Base-by-base conservation (phyloP, 2,113 vertebrate species). In the Corvus cornix region DNA sequence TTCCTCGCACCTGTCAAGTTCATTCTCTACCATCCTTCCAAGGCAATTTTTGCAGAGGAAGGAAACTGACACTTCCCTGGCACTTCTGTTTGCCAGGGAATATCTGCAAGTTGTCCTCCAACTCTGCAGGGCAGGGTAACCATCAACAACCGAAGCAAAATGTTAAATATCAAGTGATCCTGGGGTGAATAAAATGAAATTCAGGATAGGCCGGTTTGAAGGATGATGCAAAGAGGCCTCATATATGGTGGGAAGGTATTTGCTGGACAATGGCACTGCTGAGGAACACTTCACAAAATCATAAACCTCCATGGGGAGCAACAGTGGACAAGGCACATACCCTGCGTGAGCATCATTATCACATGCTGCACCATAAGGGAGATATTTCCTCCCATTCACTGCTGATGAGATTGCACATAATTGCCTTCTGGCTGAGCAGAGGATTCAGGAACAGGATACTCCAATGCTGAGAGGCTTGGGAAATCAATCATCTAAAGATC, bases 371-470 rank as follows among this genome's bases (percentile, higher is more conserved):
- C 33, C 1, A 0, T 48, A 41, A 84, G 48, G n/a, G 48, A 73
- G 33, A 51, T 90, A 85, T 85, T 96, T 95, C 84, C 87, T 95
- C 72, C 39, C 51, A 80, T 84, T 84, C 85, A 59, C 19, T 7
- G 6, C 87, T 86, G 87, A 94, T 96, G 95, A 97, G 63, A 91
- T 86, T 90, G 85, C 55, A 84, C 48, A 28, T 93, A 96, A 96
- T 96, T 95, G 87, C 37, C 16, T 81, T 87, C 72, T 95, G 95
- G 87, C 74, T 85, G 79, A 80, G 59, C 67, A 84, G 51, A 84
- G 72, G 44, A 66, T 59, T 95, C 78, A 84, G 87, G 75, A 89
- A 86, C 75, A 97, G 89, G 94, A 93, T 80, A 73, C 30, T 91
- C 44, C 2, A 23, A 31, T 37, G 87, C 35, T 80, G 75, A 96